Evolutionary conservation across 2,797 vertebrate genomes (phyloP).

Genomic region (Craterocephalus amniculus): DNA sequence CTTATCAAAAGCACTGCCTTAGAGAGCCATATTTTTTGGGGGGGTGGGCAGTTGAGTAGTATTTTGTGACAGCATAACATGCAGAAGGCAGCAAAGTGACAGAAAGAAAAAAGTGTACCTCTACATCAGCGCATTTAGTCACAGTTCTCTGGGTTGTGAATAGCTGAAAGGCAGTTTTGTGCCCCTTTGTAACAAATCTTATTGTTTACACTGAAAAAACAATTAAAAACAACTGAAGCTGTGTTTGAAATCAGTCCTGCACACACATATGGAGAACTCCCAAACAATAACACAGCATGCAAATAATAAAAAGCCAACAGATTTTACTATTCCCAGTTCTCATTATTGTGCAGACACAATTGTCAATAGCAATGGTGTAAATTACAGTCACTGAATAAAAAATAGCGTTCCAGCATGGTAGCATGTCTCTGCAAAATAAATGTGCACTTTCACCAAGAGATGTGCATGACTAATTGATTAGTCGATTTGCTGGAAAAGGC

Average conservation of each 20-base stretch:
- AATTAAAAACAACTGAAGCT: background rate
- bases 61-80: constrained; percentile 43
- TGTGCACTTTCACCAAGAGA: background rate
- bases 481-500: background rate
- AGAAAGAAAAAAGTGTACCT: constrained; percentile 27
- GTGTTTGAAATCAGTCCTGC: background rate
- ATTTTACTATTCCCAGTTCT: background rate
- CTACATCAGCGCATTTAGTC: constrained; percentile 9
- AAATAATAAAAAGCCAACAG: background rate
- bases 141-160: constrained; percentile 9
- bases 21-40: constrained; percentile 39
- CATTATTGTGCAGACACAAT: background rate
- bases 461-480: background rate
- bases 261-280: background rate
- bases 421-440: background rate
- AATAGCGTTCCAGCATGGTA: background rate
- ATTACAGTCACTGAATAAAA: too few species aligned
- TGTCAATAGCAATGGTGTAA: background rate
- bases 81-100: constrained; percentile 20
- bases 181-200: constrained; percentile 5
- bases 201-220: constrained; percentile 1
- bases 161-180: constrained; percentile 13
- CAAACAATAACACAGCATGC: background rate
- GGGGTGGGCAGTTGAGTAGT: constrained; percentile 48
- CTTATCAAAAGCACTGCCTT: constrained; percentile 45